Percentiles rank a stretch among this genome's conserved stretches.
Conservation (phyloP, 1,140 invertebrate species). For the Trichogramma pretiosum region DNA sequence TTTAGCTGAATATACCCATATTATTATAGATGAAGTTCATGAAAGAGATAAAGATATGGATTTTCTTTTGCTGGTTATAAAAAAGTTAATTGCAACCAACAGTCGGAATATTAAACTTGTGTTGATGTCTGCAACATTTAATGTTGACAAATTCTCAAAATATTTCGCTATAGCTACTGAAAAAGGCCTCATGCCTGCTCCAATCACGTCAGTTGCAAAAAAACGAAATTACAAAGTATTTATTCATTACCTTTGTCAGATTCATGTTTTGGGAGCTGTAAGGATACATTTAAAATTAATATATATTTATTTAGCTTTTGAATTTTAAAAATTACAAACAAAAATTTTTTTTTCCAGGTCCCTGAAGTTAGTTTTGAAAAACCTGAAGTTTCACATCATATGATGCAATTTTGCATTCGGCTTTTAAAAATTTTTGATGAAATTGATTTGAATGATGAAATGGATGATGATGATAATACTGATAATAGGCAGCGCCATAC, state of each 20-base stretch:
- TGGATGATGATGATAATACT: slow-evolving; percentile 25
- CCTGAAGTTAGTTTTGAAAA: slow-evolving; percentile 42
- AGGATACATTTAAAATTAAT: slow-evolving; percentile 16
- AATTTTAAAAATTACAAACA: not conserved
- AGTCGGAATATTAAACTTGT: slow-evolving; percentile 67
- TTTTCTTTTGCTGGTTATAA: slow-evolving; percentile 81
- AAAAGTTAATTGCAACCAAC: slow-evolving; percentile 67
- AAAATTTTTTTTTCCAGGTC: slow-evolving; percentile 35
- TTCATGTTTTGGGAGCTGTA: slow-evolving; percentile 37
- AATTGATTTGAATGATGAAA: slow-evolving; percentile 47
- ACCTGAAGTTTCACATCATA: slow-evolving; percentile 45
- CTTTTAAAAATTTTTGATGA: slow-evolving; percentile 63
- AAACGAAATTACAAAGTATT: slow-evolving; percentile 48
- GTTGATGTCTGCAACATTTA: slow-evolving; percentile 82
- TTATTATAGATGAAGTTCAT: slow-evolving; percentile 93
- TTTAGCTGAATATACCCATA: slow-evolving; percentile 66
- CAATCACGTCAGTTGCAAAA: slow-evolving; percentile 50
- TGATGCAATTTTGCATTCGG: slow-evolving; percentile 53
- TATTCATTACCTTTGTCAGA: slow-evolving; percentile 63
- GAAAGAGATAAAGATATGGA: slow-evolving; percentile 91
- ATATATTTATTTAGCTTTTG: slow-evolving; percentile 9
- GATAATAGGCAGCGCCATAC: slow-evolving; percentile 44
- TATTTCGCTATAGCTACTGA: slow-evolving; percentile 63
- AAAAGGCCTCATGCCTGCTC: slow-evolving; percentile 41
- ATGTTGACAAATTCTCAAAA: slow-evolving; percentile 59